A percentile compares a stretch with the other conserved stretches of the same genome.
Evolutionary conservation across 1,140 invertebrate species (phyloP).

Genomic region (Trachymyrmex cornetzi): DNA sequence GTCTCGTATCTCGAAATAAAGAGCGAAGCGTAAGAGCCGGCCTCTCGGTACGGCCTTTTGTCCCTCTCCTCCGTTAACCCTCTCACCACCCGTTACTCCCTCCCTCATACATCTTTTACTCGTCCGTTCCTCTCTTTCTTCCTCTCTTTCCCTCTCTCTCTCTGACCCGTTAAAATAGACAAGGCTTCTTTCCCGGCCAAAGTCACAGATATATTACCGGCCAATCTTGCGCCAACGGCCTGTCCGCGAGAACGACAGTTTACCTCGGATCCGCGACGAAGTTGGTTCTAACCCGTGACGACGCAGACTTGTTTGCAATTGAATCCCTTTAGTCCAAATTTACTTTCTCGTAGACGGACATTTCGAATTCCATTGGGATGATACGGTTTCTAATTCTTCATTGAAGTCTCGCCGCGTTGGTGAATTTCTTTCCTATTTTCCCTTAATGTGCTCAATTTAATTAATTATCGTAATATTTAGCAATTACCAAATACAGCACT

Average conservation of each 20-base stretch:
- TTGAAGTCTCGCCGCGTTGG: not conserved
- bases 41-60: conserved; percentile 62
- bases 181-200: conserved; percentile 81
- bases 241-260: conserved; percentile 76
- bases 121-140: conserved; percentile 45
- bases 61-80: conserved; percentile 68
- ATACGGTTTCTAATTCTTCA: not conserved
- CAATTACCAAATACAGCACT: not conserved
- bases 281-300: conserved; percentile 66
- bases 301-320: conserved; percentile 51
- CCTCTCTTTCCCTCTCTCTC: conserved; percentile 54
- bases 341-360: not conserved
- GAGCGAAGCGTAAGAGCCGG: conserved; percentile 43
- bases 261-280: conserved; percentile 78
- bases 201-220: conserved; percentile 82
- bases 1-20: conserved; percentile 55
- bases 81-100: conserved; percentile 40
- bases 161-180: conserved; percentile 84
- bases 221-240: conserved; percentile 70
- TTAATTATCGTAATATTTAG: not conserved
- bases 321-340: conserved; percentile 54
- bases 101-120: conserved; percentile 57
- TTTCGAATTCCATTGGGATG: not conserved
- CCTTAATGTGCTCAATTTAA: not conserved
- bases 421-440: not conserved